Conservation (phyloP, 2,888 invertebrate species). For the Operophtera brumata region DNA sequence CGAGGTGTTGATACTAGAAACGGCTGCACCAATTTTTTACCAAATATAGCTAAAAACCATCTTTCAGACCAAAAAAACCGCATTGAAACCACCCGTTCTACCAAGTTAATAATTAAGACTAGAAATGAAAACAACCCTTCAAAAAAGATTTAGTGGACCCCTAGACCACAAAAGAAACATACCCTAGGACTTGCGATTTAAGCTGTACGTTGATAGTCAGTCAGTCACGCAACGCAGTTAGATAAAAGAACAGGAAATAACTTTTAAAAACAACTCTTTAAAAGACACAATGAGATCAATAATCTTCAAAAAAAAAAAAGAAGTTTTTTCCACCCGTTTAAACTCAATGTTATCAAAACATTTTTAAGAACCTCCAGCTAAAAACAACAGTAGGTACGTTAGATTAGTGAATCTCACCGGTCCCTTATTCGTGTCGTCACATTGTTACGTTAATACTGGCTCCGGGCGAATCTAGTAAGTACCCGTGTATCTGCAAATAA, state of each 20-base stretch:
- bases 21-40: too few relatives aligned
- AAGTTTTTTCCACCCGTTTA: slow-evolving; percentile 1
- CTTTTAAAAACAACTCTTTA: neutral
- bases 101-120: too few relatives aligned
- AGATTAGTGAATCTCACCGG: slow-evolving; percentile 22
- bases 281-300: neutral
- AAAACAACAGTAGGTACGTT: slow-evolving; percentile 30
- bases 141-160: too few relatives aligned
- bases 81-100: too few relatives aligned
- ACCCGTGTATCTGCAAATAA: slow-evolving; percentile 76
- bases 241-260: neutral
- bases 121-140: too few relatives aligned
- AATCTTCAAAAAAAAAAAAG: slow-evolving; percentile 11
- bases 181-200: too few relatives aligned
- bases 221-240: too few relatives aligned
- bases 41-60: too few relatives aligned
- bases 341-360: slow-evolving; percentile 5
- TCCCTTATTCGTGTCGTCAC: slow-evolving; percentile 57
- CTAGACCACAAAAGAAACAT: too few relatives aligned
- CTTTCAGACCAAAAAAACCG: too few relatives aligned
- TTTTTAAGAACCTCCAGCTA: slow-evolving; percentile 18
- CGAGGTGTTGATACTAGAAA: too few relatives aligned
- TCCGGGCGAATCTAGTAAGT: slow-evolving; percentile 66
- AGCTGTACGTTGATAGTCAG: too few relatives aligned
- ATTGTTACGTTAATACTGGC: slow-evolving; percentile 71